Evolutionary conservation across 2,888 invertebrate genomes (phyloP), one percentile per base, ranked within the genome.

Genomic region (Aleiodes alternator): DNA sequence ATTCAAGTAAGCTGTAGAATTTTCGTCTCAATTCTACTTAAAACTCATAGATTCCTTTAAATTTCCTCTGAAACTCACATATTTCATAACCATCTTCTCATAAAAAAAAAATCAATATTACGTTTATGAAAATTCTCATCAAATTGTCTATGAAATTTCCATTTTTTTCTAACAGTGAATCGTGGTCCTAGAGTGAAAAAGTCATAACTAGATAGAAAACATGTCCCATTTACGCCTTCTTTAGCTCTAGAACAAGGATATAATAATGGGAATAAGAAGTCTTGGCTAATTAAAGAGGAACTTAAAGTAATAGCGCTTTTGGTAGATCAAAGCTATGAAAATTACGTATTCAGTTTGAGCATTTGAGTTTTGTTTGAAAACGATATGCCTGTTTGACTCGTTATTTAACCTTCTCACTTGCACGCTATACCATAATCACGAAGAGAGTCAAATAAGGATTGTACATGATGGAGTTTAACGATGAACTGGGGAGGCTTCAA

Each of bases 261-360:
- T n/a, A 61, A n/a, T 38, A 64, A 64, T 64, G 12, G 38, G 0
- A 61, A 16, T 43, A 64, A 14, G 51, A 68, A 51, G 31, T 29
- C 48, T 59, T 59, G 7, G 1, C 34, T 50, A 72, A 72, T 61
- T 51, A 61, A 53, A 16, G 50, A 51, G 31, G 29, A 68, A 51
- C 51, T 31, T 68, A 23, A 12, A 68, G 29, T 43, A 64, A 64
- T 38, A 43, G 64, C 16, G 16, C 38, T 43, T 43, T 23, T 64
- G 23, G 43, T 34, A 75, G 38, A 56, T 43, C 31, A 80, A 72
- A 78, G 69, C 76, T 79, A 79, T 80, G 83, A 82, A 82, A 85
- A 83, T 83, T 82, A 78, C 76, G 79, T 82, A 82, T 84, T 83
- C 84, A 79, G 82, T 76, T 66, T 77, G 66, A 68, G 79, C 79